A percentile compares a stretch with the other conserved stretches of the same genome.
Conservation (phyloP, 2,113 vertebrate species). For the Bolborhynchus lineola region DNA sequence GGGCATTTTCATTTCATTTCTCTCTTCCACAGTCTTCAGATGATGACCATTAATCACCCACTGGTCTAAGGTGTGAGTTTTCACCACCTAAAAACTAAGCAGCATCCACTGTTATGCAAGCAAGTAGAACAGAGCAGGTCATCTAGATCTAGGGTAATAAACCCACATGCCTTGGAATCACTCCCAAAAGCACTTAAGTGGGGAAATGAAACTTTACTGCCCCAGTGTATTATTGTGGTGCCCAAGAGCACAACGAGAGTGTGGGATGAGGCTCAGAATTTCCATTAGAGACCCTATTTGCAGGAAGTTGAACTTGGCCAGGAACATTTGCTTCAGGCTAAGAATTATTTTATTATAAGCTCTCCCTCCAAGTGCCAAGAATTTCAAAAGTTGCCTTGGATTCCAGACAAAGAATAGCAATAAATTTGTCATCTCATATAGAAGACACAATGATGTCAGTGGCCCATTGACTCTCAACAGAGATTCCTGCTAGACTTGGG, state of each 20-base stretch:
- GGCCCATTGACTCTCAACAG: neutral
- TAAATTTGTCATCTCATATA: neutral
- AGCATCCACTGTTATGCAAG: neutral
- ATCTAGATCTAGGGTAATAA: neutral
- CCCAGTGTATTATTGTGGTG: neutral
- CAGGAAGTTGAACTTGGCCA: slow-evolving; percentile 54
- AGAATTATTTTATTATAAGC: slow-evolving; percentile 12
- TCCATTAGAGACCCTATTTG: slow-evolving; percentile 18
- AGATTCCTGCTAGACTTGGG: neutral
- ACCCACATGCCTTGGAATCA: slow-evolving; percentile 19
- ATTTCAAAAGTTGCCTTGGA: neutral
- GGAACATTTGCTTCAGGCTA: neutral
- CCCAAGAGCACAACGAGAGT: neutral
- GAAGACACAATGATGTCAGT: neutral
- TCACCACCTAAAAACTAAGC: neutral
- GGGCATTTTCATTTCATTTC: neutral
- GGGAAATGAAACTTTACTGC: slow-evolving; percentile 57
- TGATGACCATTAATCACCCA: neutral
- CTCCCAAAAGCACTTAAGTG: slow-evolving; percentile 42
- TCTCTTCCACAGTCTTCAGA: neutral
- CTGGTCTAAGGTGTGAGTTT: neutral
- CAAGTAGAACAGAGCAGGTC: neutral
- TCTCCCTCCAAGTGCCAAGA: slow-evolving; percentile 12
- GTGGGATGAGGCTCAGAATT: slow-evolving; percentile 40
- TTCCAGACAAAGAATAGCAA: neutral